Conservation (phyloP, 1,140 invertebrate genomes). For the Hyles vespertilio region DNA sequence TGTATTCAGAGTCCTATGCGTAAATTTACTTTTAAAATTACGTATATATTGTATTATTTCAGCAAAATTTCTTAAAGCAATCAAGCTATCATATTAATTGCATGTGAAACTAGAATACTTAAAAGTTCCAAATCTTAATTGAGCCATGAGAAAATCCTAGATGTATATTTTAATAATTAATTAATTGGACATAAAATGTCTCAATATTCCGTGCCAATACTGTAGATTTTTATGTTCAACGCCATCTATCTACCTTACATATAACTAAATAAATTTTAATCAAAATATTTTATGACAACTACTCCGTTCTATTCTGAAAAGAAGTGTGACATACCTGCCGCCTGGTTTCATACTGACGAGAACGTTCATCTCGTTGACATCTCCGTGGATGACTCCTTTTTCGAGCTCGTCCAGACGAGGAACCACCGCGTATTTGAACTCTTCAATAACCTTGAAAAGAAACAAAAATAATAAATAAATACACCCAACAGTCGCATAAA, state of each 20-base stretch:
- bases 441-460: slow-evolving; percentile 76
- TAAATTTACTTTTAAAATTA: slow-evolving; percentile 4
- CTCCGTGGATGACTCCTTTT: slow-evolving; percentile 90
- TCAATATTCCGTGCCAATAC: too few relatives aligned
- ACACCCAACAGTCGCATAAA: too few relatives aligned
- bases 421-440: slow-evolving; percentile 81
- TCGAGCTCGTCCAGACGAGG: slow-evolving; percentile 76
- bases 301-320: not conserved
- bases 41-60: not conserved
- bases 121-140: too few relatives aligned
- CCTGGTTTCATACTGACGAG: slow-evolving; percentile 75
- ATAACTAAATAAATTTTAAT: too few relatives aligned
- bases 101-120: not conserved
- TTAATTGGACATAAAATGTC: too few relatives aligned
- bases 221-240: too few relatives aligned
- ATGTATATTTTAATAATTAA: too few relatives aligned
- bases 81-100: not conserved
- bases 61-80: not conserved
- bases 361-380: slow-evolving; percentile 93
- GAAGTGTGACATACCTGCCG: slow-evolving; percentile 26
- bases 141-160: too few relatives aligned
- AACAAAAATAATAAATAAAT: too few relatives aligned
- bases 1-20: slow-evolving; percentile 34
- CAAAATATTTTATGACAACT: too few relatives aligned
- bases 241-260: too few relatives aligned